Base-by-base conservation (phyloP, 2,113 vertebrate genomes). In the Anarrhichthys ocellatus region DNA sequence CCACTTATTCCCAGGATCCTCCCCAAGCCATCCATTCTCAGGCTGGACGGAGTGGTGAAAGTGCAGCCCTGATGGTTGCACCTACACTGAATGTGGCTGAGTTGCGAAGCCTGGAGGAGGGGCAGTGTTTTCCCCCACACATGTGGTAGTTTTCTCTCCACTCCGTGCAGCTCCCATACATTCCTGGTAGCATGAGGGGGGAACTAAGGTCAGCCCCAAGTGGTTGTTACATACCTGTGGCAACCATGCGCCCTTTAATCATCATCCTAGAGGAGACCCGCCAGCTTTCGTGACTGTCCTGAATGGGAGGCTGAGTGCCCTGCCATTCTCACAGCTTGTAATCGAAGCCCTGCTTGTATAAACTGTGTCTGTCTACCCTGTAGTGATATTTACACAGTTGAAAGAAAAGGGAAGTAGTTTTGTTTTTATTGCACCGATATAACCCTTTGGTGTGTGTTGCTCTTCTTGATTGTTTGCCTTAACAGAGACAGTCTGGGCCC, bases 161-260 rank as follows among this genome's bases (percentile, higher is more conserved):
- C 72, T 75, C 84, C 5, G 22, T 73, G 84, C 70, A 50, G 84
- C 89, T 92, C 86, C 91, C 92, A 89, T 74, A 78, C 89, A 93
- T 93, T 94, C 91, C 90, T 92, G 73, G 54, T 74, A 70, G 66
- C 52, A 10, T 18, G 80, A 85, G n/a, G 76, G 65, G 78, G 78
- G 65, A 85, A 52, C 78, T 62, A 22, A 52, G 74, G 68, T 78
- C 20, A 42, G 73, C 84, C 75, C 63, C 66, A 87, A 90, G 90
- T 83, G 85, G 91, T 87, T 72, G 89, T 88, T 81, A 81, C 88
- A 89, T 88, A 89, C 83, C 90, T 91, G 90, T 24, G 90, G 92
- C 73, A 5, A 84, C 80, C 46, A 46, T 24, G 50, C 32, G 52
- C 87, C 86, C 92, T 93, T 82, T 92, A 93, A 93, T 94, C 91